Percentiles rank a stretch among this genome's conserved stretches.
These are phyloP conservation scores for Caenorhabditis drosophilae DNA, from an alignment of 2,888 invertebrate genomes.

Conservation along the genomic window DNA sequence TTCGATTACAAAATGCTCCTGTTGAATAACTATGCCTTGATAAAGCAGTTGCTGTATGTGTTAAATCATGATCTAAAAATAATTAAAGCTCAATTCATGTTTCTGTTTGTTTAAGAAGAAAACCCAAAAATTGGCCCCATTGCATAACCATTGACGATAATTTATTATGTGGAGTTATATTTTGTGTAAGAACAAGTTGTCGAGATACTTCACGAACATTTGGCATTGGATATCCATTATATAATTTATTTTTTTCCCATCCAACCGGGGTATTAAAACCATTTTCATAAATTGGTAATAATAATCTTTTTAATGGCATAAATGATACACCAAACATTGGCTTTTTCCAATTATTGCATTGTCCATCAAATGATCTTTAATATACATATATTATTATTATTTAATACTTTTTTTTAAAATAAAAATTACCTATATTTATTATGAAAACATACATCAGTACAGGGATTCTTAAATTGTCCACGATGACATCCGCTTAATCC, in stretches of 20 bases:
- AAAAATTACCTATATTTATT: constrained; percentile 79
- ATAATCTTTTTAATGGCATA: constrained; percentile 75
- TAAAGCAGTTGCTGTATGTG: constrained; percentile 90
- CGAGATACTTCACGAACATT: constrained; percentile 77
- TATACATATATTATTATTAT: no score
- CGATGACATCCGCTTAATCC: constrained; percentile 80
- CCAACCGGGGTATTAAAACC: constrained; percentile 94
- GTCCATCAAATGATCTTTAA: constrained; percentile 88
- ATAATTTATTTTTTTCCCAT: constrained; percentile 83
- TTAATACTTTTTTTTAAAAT: no score
- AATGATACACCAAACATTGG: constrained; percentile 81
- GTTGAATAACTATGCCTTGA: constrained; percentile 61
- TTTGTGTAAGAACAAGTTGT: constrained; percentile 81
- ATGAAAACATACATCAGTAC: constrained; percentile 86
- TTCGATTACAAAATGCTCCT: constrained; percentile 70
- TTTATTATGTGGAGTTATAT: constrained; percentile 76
- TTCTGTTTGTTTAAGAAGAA: neutral
- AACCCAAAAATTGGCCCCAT: constrained; percentile 91
- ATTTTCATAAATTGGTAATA: constrained; percentile 86
- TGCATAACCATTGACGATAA: constrained; percentile 98
- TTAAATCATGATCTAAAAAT: constrained; percentile 85
- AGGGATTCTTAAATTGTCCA: constrained; percentile 61
- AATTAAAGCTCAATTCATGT: neutral
- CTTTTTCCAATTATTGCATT: constrained; percentile 90
- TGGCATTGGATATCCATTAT: constrained; percentile 78